Percentiles rank a stretch among this genome's conserved stretches.
phyloP scores from a whole-genome alignment of 2,797 vertebrate species.

The Thaleichthys pacificus region DNA sequence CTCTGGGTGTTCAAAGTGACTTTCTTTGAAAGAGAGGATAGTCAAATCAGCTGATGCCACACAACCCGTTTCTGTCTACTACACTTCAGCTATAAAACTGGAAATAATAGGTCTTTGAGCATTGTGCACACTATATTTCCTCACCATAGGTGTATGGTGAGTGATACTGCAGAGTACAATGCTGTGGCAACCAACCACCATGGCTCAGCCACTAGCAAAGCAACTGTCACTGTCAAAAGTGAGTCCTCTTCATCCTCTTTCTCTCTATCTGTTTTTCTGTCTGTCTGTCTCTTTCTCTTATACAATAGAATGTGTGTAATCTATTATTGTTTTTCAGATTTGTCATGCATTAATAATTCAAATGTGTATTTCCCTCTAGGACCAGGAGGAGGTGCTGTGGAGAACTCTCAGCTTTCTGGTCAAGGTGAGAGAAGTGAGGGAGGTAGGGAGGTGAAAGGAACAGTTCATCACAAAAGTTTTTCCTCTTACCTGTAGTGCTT shows the following conservation, averaged over 20 bases:
- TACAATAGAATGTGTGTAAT: not conserved
- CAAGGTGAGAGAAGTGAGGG: constrained; percentile 35
- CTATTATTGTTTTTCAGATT: too few relatives aligned
- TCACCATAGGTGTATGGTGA: constrained; percentile 79
- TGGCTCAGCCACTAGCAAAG: constrained; percentile 84
- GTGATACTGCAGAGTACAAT: constrained; percentile 90
- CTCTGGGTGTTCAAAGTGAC: not conserved
- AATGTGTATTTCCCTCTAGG: constrained; percentile 43
- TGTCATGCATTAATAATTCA: too few relatives aligned
- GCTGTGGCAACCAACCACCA: constrained; percentile 89
- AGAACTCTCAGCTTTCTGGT: constrained; percentile 63
- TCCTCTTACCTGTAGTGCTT: too few relatives aligned
- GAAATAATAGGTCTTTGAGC: not conserved
- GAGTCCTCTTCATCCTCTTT: constrained; percentile 53
- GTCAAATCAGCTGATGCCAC: too few relatives aligned
- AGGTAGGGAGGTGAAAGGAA: not conserved
- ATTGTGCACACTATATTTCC: not conserved
- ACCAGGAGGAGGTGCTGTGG: constrained; percentile 53
- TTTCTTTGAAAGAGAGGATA: constrained; percentile 9
- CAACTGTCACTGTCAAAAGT: constrained; percentile 87
- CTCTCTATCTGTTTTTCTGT: not conserved
- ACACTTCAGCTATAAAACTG: not conserved
- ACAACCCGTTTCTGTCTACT: too few relatives aligned
- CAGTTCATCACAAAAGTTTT: too few relatives aligned
- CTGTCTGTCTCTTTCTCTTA: not conserved